These are phyloP conservation scores for Propsilocerus akamusi DNA, from an alignment of 1,140 invertebrate species.

Conservation along the genomic window DNA sequence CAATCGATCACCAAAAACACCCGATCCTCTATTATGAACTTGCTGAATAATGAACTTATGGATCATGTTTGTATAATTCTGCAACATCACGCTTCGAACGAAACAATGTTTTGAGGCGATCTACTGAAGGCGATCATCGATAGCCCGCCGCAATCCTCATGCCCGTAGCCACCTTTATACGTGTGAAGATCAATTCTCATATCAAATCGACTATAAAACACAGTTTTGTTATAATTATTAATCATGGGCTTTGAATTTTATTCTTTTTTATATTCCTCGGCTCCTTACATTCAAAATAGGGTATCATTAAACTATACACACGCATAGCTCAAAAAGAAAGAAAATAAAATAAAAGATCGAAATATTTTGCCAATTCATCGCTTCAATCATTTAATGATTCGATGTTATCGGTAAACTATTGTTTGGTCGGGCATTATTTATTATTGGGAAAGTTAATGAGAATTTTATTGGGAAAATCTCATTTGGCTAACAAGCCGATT, in stretches of 20 bases:
- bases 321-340: too few species aligned
- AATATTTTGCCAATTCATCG: slow-evolving; percentile 3
- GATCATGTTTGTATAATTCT: not conserved
- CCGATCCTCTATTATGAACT: too few species aligned
- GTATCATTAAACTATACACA: too few species aligned
- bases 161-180: not conserved
- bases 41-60: slow-evolving; percentile 2
- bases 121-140: too few species aligned
- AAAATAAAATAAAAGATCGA: too few species aligned
- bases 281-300: slow-evolving; percentile 1
- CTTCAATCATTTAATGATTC: slow-evolving; percentile 1
- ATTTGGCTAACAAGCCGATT: not conserved
- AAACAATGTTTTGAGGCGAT: not conserved
- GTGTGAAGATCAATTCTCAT: not conserved
- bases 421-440: too few species aligned
- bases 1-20: not conserved
- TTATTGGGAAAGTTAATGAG: too few species aligned
- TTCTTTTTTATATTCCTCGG: not conserved
- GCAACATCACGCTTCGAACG: not conserved
- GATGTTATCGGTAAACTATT: too few species aligned
- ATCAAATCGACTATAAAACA: not conserved
- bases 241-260: not conserved
- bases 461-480: not conserved
- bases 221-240: slow-evolving; percentile 1
- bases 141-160: too few species aligned